Evolutionary conservation across 1,140 invertebrate species (phyloP).

Genomic region (Cepaea nemoralis): DNA sequence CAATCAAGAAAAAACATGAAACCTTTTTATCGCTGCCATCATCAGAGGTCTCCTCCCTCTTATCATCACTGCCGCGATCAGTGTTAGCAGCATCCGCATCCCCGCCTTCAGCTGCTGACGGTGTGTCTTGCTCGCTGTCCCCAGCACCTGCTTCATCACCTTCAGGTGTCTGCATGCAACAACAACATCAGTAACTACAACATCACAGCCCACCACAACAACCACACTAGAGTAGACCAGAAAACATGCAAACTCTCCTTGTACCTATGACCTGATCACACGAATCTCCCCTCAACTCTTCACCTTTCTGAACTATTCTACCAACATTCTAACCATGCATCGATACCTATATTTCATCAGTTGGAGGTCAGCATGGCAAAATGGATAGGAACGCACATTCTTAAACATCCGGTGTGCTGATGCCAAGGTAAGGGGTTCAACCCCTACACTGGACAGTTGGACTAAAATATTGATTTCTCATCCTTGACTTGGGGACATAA

Average conservation of each 20-base stretch:
- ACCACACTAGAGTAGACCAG: neutral
- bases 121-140: neutral
- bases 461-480: too few species aligned
- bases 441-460: too few species aligned
- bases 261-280: too few species aligned
- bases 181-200: neutral
- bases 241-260: neutral
- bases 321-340: too few species aligned
- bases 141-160: constrained; percentile 1
- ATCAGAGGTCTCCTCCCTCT: neutral
- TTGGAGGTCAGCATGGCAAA: too few species aligned
- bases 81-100: neutral
- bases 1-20: neutral
- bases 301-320: too few species aligned
- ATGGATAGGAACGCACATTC: too few species aligned
- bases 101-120: neutral
- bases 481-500: too few species aligned
- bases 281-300: too few species aligned
- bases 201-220: neutral
- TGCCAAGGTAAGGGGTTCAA: too few species aligned
- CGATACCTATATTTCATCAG: too few species aligned
- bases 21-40: neutral
- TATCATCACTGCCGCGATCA: neutral
- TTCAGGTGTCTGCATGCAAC: constrained; percentile 21
- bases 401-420: too few species aligned